Evolutionary conservation across 2,888 invertebrate species (phyloP).

Genomic region (Encarsia formosa): DNA sequence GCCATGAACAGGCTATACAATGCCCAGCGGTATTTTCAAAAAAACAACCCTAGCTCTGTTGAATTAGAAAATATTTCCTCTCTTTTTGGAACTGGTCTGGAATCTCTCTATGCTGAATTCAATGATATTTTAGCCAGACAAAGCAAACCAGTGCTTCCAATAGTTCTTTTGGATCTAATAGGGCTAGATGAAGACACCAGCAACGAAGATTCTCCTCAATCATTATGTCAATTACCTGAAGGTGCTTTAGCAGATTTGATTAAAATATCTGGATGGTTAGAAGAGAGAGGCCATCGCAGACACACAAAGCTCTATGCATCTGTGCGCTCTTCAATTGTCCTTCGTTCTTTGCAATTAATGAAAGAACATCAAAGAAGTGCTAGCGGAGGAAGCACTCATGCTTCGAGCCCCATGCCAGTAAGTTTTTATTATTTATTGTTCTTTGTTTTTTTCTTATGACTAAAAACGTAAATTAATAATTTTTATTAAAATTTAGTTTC

Average conservation of each 20-base stretch:
- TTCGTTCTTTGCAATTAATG: conserved; percentile 69
- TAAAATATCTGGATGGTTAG: conserved; percentile 81
- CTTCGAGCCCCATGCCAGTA: conserved; percentile 62
- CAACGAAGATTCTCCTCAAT: conserved; percentile 57
- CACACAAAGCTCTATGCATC: conserved; percentile 72
- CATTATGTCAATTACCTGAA: conserved; percentile 67
- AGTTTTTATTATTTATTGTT: conserved; percentile 34
- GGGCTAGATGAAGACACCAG: conserved; percentile 77
- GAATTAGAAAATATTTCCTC: conserved; percentile 87
- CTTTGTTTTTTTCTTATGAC: not conserved
- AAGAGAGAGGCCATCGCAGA: conserved; percentile 69
- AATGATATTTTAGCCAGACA: conserved; percentile 80
- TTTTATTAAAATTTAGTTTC: not conserved
- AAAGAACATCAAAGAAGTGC: conserved; percentile 76
- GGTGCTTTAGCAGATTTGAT: conserved; percentile 68
- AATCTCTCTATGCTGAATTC: conserved; percentile 83
- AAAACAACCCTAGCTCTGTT: conserved; percentile 88
- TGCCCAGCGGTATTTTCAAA: conserved; percentile 87
- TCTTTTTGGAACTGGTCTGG: conserved; percentile 76
- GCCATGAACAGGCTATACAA: conserved; percentile 80
- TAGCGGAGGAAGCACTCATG: conserved; percentile 71
- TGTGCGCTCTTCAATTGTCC: conserved; percentile 72
- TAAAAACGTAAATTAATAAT: not conserved
- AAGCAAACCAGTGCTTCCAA: conserved; percentile 80
- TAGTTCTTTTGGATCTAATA: conserved; percentile 82